Conservation (phyloP, 2,113 vertebrate genomes). For the Tetrao urogallus region DNA sequence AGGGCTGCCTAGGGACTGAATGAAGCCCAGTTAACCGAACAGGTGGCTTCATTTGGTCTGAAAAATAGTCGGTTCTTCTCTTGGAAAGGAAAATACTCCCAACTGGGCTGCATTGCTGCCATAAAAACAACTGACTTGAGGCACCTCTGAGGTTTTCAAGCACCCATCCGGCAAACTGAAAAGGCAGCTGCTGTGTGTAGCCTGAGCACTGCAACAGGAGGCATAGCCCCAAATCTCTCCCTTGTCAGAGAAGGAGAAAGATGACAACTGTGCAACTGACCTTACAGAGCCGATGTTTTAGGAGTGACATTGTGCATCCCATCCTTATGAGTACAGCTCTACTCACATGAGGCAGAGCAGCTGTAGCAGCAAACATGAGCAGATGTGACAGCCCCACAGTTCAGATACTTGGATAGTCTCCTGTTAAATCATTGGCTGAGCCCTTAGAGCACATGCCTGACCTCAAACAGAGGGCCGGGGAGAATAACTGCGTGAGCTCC, state of each 20-base stretch:
- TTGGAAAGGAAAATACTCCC: neutral
- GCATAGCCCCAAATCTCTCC: neutral
- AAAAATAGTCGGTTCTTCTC: slow-evolving; percentile 32
- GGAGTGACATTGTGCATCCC: accelerated
- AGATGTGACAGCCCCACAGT: neutral
- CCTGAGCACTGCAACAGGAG: accelerated
- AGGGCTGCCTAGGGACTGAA: neutral
- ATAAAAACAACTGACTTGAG: neutral
- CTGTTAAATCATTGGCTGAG: accelerated
- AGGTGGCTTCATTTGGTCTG: slow-evolving; percentile 36
- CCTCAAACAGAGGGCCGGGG: neutral
- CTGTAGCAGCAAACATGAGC: neutral
- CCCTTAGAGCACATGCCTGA: neutral
- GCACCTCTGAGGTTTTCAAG: neutral
- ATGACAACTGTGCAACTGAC: neutral
- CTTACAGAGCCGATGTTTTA: neutral
- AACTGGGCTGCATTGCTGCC: neutral
- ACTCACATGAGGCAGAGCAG: neutral
- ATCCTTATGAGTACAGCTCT: neutral
- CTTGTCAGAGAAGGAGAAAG: neutral
- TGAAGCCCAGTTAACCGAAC: slow-evolving; percentile 16
- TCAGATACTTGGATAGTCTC: neutral
- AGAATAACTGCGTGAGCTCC: neutral
- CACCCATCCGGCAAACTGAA: neutral
- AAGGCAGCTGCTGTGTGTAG: accelerated